A percentile compares a stretch with the other conserved stretches of the same genome.
Conservation (phyloP, 2,888 invertebrate genomes). For the Pristionchus exspectatus region DNA sequence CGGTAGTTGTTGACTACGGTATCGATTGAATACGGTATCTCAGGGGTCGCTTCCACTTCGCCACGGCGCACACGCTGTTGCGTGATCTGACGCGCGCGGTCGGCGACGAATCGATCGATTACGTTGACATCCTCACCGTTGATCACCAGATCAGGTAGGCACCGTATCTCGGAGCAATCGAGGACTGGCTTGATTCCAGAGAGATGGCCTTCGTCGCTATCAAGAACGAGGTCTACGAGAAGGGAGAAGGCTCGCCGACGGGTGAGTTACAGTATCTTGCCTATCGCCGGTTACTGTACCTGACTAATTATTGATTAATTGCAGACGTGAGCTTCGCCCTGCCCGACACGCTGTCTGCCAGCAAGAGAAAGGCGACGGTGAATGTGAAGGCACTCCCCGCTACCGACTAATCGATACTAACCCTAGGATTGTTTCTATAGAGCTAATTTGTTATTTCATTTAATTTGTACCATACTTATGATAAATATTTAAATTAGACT, state of each 20-base stretch:
- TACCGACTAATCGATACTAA: slow-evolving; percentile 20
- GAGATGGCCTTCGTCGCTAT: slow-evolving; percentile 51
- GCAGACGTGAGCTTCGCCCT: slow-evolving; percentile 45
- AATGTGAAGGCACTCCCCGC: slow-evolving; percentile 29
- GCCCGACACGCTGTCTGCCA: slow-evolving; percentile 50
- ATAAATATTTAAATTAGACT: neutral
- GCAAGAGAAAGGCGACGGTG: slow-evolving; percentile 40
- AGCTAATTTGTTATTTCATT: neutral
- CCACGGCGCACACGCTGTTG: slow-evolving; percentile 51
- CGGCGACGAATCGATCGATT: slow-evolving; percentile 19
- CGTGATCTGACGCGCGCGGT: slow-evolving; percentile 27
- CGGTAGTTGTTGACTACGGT: neutral
- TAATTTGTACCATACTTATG: slow-evolving; percentile 27
- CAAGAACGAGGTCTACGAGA: slow-evolving; percentile 50
- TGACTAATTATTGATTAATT: neutral
- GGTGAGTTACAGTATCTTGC: neutral
- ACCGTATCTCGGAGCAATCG: neutral
- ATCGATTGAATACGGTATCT: slow-evolving; percentile 11
- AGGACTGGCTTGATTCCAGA: neutral
- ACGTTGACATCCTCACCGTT: slow-evolving; percentile 49
- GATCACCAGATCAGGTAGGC: slow-evolving; percentile 52
- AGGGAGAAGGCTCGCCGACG: neutral
- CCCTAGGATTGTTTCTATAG: neutral
- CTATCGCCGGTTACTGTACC: neutral
- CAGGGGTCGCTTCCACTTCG: slow-evolving; percentile 54